phyloP scores from a whole-genome alignment of 2,797 vertebrate genomes.

The Tinamus major region DNA sequence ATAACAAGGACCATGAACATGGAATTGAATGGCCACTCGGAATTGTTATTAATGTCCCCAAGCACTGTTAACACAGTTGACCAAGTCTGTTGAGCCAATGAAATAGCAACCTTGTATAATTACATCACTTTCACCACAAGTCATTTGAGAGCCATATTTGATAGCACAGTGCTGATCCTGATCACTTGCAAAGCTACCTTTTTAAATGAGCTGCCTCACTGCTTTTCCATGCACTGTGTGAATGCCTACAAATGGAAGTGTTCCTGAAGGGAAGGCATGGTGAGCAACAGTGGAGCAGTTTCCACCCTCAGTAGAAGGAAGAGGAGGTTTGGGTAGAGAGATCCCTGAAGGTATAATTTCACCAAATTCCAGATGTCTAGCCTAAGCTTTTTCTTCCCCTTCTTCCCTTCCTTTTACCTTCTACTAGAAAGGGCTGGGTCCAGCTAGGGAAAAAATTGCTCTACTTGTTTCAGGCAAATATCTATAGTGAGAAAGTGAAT shows the following conservation, averaged over 20 bases:
- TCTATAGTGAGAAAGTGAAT: background rate
- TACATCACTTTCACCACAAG: slow-evolving; percentile 35
- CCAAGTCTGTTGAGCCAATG: slow-evolving; percentile 32
- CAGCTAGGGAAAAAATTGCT: background rate
- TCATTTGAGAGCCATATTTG: background rate
- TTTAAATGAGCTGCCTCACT: background rate
- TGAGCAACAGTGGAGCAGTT: background rate
- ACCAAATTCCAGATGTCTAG: background rate
- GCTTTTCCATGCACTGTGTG: background rate
- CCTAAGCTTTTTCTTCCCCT: background rate
- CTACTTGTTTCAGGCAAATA: background rate
- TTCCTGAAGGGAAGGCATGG: background rate
- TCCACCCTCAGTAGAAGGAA: background rate
- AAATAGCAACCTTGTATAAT: background rate
- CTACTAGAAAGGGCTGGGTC: background rate
- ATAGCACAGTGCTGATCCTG: background rate
- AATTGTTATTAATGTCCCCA: background rate
- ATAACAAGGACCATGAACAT: slow-evolving; percentile 53
- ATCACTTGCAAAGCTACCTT: slow-evolving; percentile 3
- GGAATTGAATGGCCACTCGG: slow-evolving; percentile 37
- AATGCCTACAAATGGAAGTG: background rate
- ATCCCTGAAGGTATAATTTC: background rate
- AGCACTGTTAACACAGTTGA: slow-evolving; percentile 31
- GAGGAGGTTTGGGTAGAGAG: background rate
- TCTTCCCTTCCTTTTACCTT: too few relatives aligned